These are phyloP conservation scores for Dryas iulia DNA, from an alignment of 1,140 invertebrate species.

Conservation along the genomic window DNA sequence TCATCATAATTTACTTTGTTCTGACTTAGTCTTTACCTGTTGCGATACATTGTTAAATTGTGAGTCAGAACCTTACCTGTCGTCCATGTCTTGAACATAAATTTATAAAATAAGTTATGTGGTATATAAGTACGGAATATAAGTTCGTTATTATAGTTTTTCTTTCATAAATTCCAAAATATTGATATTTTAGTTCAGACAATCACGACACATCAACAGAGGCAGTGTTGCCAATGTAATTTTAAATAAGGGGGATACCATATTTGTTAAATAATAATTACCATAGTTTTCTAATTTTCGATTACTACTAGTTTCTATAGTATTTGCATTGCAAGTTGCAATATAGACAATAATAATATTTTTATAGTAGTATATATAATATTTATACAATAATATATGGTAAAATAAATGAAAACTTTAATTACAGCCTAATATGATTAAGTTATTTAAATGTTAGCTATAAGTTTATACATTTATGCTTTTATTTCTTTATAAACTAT, in stretches of 20 bases:
- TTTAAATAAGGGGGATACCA: background rate
- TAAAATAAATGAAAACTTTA: too few species aligned
- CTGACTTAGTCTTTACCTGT: constrained; percentile 65
- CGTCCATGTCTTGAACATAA: constrained; percentile 57
- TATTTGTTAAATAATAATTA: background rate
- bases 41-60: constrained; percentile 49
- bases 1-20: constrained; percentile 69
- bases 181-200: constrained; percentile 74
- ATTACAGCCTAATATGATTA: too few species aligned
- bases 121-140: constrained; percentile 55
- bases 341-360: too few species aligned
- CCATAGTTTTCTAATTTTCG: background rate
- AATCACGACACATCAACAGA: constrained; percentile 76
- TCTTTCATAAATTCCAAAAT: constrained; percentile 76
- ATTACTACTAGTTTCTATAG: too few species aligned
- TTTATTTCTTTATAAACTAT: too few species aligned
- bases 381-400: too few species aligned
- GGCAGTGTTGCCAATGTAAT: constrained; percentile 10
- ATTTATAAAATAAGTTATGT: constrained; percentile 55
- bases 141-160: constrained; percentile 55
- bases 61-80: constrained; percentile 59
- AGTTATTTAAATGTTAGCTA: too few species aligned
- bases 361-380: too few species aligned
- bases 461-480: too few species aligned
- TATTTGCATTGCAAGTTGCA: too few species aligned